These are phyloP conservation scores for Anableps anableps DNA, from an alignment of 2,797 vertebrate genomes.

Conservation along the genomic window DNA sequence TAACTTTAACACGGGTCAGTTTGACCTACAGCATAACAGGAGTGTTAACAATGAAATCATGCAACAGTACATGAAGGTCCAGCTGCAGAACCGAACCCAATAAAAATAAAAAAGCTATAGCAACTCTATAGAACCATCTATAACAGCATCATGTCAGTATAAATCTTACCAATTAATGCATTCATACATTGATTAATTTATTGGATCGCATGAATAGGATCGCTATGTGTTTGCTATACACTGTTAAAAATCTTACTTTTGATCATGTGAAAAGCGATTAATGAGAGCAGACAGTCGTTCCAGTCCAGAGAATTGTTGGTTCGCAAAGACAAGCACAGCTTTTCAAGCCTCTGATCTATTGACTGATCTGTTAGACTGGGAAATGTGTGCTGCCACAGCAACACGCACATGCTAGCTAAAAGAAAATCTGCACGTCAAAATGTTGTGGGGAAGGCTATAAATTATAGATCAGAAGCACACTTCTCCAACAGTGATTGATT, in stretches of 20 bases:
- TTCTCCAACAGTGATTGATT: constrained; percentile 57
- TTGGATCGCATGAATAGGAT: neutral
- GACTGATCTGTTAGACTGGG: constrained; percentile 37
- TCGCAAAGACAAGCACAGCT: constrained; percentile 9
- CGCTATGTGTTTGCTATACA: neutral
- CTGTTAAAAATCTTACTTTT: neutral
- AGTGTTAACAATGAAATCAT: neutral
- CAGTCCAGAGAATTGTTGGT: constrained; percentile 4
- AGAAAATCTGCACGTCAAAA: constrained; percentile 55
- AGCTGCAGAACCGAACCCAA: neutral
- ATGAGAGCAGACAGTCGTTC: neutral
- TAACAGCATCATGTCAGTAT: neutral
- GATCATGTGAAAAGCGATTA: neutral
- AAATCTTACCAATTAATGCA: neutral
- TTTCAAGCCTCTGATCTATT: constrained; percentile 29
- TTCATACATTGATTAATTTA: neutral
- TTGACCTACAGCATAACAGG: too few species aligned
- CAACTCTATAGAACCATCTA: neutral
- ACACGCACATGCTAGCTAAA: constrained; percentile 30
- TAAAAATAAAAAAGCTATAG: neutral
- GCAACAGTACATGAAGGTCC: neutral
- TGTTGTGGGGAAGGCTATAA: constrained; percentile 48
- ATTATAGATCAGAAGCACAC: constrained; percentile 73
- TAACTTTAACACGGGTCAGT: too few species aligned
- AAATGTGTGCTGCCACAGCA: constrained; percentile 29